phyloP scores from a whole-genome alignment of 92 coral and sea anemone species.

The Ricordea florida region DNA sequence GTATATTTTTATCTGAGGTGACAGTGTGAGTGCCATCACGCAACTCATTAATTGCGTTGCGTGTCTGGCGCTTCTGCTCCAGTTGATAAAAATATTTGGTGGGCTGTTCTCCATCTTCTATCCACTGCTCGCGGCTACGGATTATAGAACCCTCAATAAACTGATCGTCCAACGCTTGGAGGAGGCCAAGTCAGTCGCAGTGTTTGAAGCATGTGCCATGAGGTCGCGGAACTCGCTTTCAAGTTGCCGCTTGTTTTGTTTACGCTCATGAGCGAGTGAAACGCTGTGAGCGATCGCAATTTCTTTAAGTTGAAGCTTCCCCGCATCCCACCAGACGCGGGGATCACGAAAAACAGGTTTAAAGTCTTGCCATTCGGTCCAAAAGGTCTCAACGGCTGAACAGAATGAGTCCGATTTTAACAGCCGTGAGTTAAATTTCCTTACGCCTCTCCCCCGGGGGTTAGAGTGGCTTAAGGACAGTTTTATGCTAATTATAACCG shows the following conservation, averaged over 20 bases:
- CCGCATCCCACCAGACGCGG: not conserved
- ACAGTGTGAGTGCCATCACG: not conserved
- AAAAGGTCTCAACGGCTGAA: too few relatives aligned
- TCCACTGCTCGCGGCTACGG: slow-evolving; percentile 15
- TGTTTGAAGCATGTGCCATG: not conserved
- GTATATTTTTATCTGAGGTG: not conserved
- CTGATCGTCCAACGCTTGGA: not conserved
- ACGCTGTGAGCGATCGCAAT: not conserved
- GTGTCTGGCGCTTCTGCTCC: not conserved
- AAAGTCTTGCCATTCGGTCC: too few relatives aligned
- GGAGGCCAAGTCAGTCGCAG: not conserved
- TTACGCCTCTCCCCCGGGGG: slow-evolving; percentile 4
- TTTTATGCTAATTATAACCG: too few relatives aligned
- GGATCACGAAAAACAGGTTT: not conserved
- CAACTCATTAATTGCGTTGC: not conserved
- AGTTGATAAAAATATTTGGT: not conserved
- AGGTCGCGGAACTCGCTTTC: not conserved
- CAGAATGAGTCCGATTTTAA: not conserved
- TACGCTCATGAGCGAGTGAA: not conserved
- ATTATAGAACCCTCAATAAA: not conserved
- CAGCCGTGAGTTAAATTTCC: not conserved
- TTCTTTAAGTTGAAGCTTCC: not conserved
- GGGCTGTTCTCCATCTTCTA: not conserved
- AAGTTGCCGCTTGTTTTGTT: not conserved
- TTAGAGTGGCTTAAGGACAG: too few relatives aligned